Base-by-base conservation (phyloP, 1,140 invertebrate genomes). In the Patella vulgata region DNA sequence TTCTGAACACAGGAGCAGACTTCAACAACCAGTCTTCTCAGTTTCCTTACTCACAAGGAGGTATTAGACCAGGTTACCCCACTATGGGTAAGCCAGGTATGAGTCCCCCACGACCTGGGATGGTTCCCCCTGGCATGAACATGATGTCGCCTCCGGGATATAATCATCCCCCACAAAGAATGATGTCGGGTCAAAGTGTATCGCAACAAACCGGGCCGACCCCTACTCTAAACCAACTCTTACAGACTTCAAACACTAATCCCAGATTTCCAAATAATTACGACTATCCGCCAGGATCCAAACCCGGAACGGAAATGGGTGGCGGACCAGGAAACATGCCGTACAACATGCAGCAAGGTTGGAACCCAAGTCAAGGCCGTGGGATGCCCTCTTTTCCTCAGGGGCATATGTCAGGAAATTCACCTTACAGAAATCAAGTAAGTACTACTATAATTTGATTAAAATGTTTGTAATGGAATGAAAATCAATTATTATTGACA, bases 161-260 rank as follows among this genome's bases (percentile, higher is more conserved):
- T 21, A 64, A 60, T 43, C 55, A 50, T 39, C 66, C 52, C 43
- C 63, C 63, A 48, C 70, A 66, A 47, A 68, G 72, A 50, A 68
- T 75, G 67, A 73, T 90, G 43, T 87, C 88, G 2, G 89, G 89
- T 59, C 89, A 89, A 75, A 88, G 83, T 76, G 88, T 90, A 70
- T 87, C 88, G 0, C 92, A 93, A 80, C 90, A 91, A 54, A 72
- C 74, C 50, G 83, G 93, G 48, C 93, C 93, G 19, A 96, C 94
- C 44, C 94, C 94, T 47, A 96, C 94, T 30, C 86, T 96, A 58
- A 96, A 96, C 84, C 93, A 94, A 74, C 85, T 96, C 71, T 87
- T 95, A 39, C 92, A 94, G 83, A 90, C 91, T 33, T 87, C 88
- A 1, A 92, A 91, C 64, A 89, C 90, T 33, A 84, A 87, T 27